Base-by-base conservation (phyloP, 2,888 invertebrate genomes). In the Cerceris ruficornis region DNA sequence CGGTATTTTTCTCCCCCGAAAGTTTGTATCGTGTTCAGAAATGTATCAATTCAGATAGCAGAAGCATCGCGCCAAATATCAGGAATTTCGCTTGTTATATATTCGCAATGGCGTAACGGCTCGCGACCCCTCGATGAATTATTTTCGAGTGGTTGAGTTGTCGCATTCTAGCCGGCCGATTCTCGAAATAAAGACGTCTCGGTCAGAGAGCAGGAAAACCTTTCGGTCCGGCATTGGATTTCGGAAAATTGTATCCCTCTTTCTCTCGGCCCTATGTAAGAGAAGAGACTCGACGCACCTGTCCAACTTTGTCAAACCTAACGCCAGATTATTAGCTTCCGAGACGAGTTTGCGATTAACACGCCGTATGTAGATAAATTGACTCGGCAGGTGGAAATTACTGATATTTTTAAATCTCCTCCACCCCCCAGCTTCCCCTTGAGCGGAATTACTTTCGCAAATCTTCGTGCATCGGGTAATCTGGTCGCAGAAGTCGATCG, bases 291-390 rank as follows among this genome's bases (percentile, higher is more conserved):
- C 70, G 52, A 59, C 28, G 70, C 88, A 88, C 86, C 88, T 88
- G 88, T 81, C 80, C 64, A 75, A 81, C 83, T 85, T 83, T 71
- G 85, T 88, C 86, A 87, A 72, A 65, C 77, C 41, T 15, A 58
- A 39, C 65, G 66, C 43, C 61, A 75, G 85, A 82, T 85, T 84
- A 85, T 85, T 83, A 85, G 70, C 75, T 73, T 77, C 70, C 73
- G 69, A 74, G 74, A 68, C 14, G 80, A 76, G 74, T 57, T 62
- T 49, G 62, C 77, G 80, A 80, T 80, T 82, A 76, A 75, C 74
- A 71, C 76, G 13, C 68, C 65, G 72, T 84, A 73, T 72, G 83
- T 50, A 60, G 69, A 77, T 81, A 78, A 79, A 84, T 76, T 75
- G 68, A 55, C 46, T 41, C 28, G 68, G 50, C 75, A 66, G 61